These are phyloP conservation scores for Axinella damicornis DNA, from an alignment of 37 sponge, comb jelly and placozoan species.

Conservation along the genomic window DNA sequence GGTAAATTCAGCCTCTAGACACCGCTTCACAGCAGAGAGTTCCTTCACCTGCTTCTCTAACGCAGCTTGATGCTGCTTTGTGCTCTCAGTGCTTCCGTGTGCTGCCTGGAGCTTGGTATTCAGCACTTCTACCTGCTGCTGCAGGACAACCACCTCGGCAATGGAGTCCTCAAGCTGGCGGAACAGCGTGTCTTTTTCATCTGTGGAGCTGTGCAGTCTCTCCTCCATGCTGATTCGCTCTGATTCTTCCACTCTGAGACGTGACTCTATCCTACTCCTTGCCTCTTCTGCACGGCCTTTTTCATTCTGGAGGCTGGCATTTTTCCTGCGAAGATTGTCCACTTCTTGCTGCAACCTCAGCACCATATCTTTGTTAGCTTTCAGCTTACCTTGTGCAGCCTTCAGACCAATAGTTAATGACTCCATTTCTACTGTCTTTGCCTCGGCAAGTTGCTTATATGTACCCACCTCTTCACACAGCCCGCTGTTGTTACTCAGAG, in stretches of 20 bases:
- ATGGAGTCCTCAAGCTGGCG: slow-evolving; percentile 22
- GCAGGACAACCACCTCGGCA: slow-evolving; percentile 9
- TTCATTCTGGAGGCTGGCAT: slow-evolving; percentile 15
- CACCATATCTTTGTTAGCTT: slow-evolving; percentile 16
- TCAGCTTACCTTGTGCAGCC: slow-evolving; percentile 17
- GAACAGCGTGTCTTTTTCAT: slow-evolving; percentile 41
- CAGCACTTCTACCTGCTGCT: not conserved
- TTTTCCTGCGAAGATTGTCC: slow-evolving; percentile 19
- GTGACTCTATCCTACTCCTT: not conserved
- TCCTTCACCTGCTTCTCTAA: not conserved
- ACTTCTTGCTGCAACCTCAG: slow-evolving; percentile 28
- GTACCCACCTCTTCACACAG: slow-evolving; percentile 1
- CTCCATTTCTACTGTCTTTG: slow-evolving; percentile 24
- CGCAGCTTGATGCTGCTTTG: too few species aligned
- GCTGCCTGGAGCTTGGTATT: not conserved
- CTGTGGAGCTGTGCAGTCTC: not conserved
- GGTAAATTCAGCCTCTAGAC: not conserved
- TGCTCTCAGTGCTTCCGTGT: not conserved
- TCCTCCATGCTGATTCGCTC: not conserved
- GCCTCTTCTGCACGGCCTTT: not conserved
- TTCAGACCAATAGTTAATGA: slow-evolving; percentile 34
- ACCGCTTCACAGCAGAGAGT: not conserved
- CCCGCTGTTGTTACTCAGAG: not conserved
- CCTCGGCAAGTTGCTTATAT: slow-evolving; percentile 23
- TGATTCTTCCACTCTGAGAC: not conserved